A percentile compares a stretch with the other conserved stretches of the same genome.
phyloP scores from a whole-genome alignment of 2,113 vertebrate species.

The Orientallactaga bullata region DNA sequence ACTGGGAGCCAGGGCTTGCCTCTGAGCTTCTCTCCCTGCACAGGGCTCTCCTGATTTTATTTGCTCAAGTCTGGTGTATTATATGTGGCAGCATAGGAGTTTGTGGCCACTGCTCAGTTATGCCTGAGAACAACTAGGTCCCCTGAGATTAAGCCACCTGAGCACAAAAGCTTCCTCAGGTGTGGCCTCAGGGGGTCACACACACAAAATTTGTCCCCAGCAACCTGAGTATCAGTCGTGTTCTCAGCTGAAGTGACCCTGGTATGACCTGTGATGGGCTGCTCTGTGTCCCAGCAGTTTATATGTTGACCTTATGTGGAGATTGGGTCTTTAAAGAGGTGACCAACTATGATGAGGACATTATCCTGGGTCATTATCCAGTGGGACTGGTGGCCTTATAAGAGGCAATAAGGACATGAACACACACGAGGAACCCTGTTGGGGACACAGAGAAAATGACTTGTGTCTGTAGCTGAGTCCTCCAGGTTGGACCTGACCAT shows the following conservation, averaged over 20 bases:
- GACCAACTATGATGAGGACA: not conserved
- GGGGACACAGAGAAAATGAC: fast-evolving
- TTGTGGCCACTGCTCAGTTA: fast-evolving
- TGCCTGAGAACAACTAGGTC: not conserved
- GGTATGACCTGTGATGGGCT: fast-evolving
- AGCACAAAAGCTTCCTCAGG: not conserved
- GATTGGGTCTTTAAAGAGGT: not conserved
- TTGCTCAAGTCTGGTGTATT: fast-evolving
- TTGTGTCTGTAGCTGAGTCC: not conserved
- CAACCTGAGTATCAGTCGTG: no score
- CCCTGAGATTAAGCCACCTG: not conserved
- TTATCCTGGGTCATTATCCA: not conserved
- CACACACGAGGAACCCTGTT: not conserved
- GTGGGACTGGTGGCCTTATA: not conserved
- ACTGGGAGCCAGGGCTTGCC: not conserved
- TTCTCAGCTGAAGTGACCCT: not conserved
- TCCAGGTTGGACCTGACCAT: not conserved
- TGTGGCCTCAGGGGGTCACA: not conserved
- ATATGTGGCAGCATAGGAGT: fast-evolving
- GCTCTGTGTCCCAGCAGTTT: fast-evolving
- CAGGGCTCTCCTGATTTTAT: no score
- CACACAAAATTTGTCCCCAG: not conserved
- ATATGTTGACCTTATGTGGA: fast-evolving
- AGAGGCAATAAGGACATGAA: not conserved
- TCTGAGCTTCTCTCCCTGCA: fast-evolving